Base-by-base conservation (phyloP, 2,888 invertebrate species). In the Melipona beecheii region DNA sequence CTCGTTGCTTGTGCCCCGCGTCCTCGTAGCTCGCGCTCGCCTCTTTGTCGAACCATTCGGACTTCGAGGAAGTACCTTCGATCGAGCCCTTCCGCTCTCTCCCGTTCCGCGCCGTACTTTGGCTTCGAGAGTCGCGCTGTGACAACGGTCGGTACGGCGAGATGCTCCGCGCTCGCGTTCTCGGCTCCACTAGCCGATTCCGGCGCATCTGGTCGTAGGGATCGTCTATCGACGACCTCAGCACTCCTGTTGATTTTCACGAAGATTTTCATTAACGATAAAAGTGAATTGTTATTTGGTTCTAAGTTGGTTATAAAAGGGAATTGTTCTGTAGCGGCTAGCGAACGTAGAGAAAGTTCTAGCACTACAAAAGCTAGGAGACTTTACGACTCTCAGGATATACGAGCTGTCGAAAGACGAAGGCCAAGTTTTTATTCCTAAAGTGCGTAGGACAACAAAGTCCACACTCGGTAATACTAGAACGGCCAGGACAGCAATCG, bases 201-300 rank as follows among this genome's bases (percentile, higher is more conserved):
- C 97, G 96, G 91, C 98, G 95, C 97, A 98, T 97, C 87, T 97
- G 95, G 94, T 98, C 97, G 94, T 98, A 98, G 0, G 98, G 98
- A 94, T 98, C 94, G 87, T 94, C 94, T 49, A 87, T 86, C 65
- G 93, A 86, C n/a, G 93, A 86, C 78, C 92, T 91, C 82, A 94
- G 89, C 75, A 94, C 91, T 75, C 94, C 94, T 94, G 75, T 21
- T 19, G 15, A 70, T 27, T 70, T 64, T 52, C 31, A 4, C 11
- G 2, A 4, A 2, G 0, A 5, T 21, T 50, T 24, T 60, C 24
- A 50, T 9, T 43, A 43, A 27, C 4, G 15, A 52, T 52, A 49
- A 27, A 27, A 3, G 19, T 21, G 9, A 27, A 1, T 17, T 58
- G 58, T 15, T 24, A n/a, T n/a, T n/a, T 13, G n/a, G 19, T 56